Percentiles rank a stretch among this genome's conserved stretches.
phyloP scores from a whole-genome alignment of 2,113 vertebrate species.

The Lichenostomus cassidix region DNA sequence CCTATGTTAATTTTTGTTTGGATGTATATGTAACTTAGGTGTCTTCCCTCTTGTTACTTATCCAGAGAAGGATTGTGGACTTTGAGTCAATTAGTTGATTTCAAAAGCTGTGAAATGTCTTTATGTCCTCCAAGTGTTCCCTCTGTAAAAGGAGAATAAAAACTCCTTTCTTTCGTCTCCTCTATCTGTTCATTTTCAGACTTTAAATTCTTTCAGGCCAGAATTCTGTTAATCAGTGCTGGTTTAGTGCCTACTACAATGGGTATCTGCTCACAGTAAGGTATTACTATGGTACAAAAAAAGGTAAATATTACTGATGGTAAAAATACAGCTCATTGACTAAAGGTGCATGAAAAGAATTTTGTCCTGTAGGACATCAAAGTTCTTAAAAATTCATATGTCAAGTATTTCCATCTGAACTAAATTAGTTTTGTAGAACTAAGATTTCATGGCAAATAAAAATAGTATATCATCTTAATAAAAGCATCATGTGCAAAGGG shows the following conservation, averaged over 20 bases:
- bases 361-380: constrained; percentile 67
- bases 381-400: constrained; percentile 74
- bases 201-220: background rate
- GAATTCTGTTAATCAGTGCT: background rate
- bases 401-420: constrained; percentile 75
- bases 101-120: background rate
- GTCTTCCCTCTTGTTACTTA: background rate
- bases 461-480: constrained; percentile 78
- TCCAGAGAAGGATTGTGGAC: background rate
- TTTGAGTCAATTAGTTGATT: background rate
- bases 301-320: constrained; percentile 15
- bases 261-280: constrained; percentile 2
- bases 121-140: background rate
- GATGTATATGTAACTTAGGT: background rate
- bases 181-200: background rate
- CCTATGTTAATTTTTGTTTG: background rate
- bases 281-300: background rate
- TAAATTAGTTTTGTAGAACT: constrained; percentile 74
- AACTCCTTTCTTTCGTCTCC: background rate
- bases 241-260: background rate
- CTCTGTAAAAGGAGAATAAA: background rate
- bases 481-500: constrained; percentile 72
- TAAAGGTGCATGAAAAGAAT: constrained; percentile 64
- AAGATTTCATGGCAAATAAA: constrained; percentile 81
- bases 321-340: constrained; percentile 69